Conservation (phyloP, 2,113 vertebrate genomes). For the Bostrychus sinensis region DNA sequence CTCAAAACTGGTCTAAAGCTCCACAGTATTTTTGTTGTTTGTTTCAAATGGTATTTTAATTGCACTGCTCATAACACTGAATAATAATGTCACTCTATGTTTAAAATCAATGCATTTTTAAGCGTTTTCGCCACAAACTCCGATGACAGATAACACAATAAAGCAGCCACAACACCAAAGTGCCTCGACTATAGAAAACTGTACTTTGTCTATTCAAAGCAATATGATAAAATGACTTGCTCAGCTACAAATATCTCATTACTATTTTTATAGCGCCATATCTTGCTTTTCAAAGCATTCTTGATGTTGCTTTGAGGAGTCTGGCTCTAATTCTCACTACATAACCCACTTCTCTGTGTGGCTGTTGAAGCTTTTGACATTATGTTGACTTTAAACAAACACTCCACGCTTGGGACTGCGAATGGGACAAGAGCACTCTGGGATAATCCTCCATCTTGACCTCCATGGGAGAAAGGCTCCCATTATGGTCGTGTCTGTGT, state of each 20-base stretch:
- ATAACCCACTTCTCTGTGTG: background rate
- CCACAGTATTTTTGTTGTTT: background rate
- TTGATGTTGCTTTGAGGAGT: background rate
- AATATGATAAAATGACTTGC: background rate
- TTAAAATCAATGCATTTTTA: background rate
- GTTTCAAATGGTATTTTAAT: slow-evolving; percentile 3
- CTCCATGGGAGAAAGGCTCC: slow-evolving; percentile 11
- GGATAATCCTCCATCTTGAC: slow-evolving; percentile 13
- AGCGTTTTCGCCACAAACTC: background rate
- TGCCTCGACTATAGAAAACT: background rate
- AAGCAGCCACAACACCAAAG: background rate
- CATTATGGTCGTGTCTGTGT: slow-evolving; percentile 1
- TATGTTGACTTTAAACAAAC: slow-evolving; percentile 13
- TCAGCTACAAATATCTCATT: too few species aligned
- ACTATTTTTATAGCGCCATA: too few species aligned
- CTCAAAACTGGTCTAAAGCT: too few species aligned
- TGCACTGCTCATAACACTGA: background rate
- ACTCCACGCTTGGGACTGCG: background rate
- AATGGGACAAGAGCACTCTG: slow-evolving; percentile 3
- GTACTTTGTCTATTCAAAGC: background rate
- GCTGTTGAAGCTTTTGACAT: background rate
- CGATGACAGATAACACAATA: background rate
- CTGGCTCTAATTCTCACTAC: slow-evolving; percentile 78
- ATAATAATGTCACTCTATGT: background rate
- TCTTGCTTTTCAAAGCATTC: background rate